These are phyloP conservation scores for Anser brachyrhynchus DNA, from an alignment of 2,113 vertebrate species.

Conservation along the genomic window DNA sequence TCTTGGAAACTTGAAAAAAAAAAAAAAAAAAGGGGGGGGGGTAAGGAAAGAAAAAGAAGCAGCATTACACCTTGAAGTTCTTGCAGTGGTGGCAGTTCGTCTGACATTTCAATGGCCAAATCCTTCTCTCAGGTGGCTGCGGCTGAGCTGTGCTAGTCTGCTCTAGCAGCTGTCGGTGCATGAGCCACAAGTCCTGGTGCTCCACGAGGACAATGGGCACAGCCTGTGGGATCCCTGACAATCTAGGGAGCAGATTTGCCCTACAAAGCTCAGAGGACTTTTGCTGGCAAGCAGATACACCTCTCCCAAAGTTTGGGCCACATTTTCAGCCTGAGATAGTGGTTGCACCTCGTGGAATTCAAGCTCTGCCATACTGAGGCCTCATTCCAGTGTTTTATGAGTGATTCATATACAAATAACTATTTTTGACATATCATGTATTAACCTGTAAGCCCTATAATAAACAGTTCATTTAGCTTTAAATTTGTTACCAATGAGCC, in stretches of 20 bases:
- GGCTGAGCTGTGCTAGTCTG: background rate
- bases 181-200: fast-evolving
- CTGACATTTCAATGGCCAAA: background rate
- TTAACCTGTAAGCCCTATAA: background rate
- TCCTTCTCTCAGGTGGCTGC: background rate
- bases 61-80: constrained; percentile 5
- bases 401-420: background rate
- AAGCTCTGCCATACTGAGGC: background rate
- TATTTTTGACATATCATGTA: background rate
- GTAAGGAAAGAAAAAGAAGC: background rate
- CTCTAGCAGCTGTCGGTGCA: fast-evolving
- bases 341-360: background rate
- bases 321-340: background rate
- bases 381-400: background rate
- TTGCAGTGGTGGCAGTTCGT: background rate
- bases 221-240: background rate
- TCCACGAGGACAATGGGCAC: fast-evolving
- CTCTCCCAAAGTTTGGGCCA: background rate
- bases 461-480: background rate
- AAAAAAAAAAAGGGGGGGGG: background rate
- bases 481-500: background rate
- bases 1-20: background rate
- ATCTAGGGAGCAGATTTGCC: background rate
- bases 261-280: background rate
- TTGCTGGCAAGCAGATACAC: background rate